These are phyloP conservation scores for Phoebastria nigripes DNA, from an alignment of 2,797 vertebrate species.

Conservation along the genomic window DNA sequence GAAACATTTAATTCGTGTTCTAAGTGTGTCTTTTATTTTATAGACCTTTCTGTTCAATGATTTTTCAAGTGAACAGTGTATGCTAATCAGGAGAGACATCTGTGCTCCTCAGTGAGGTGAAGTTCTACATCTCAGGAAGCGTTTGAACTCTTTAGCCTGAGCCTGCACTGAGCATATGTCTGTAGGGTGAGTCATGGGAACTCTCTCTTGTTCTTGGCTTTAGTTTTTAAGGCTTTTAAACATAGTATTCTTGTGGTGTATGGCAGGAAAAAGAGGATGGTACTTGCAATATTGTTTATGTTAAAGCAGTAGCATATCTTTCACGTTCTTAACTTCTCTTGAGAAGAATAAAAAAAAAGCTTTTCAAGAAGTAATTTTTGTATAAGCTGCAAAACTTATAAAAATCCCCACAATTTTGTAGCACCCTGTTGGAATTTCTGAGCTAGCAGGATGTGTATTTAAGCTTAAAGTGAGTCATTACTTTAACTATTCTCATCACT, in stretches of 20 bases:
- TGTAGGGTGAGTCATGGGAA: neutral
- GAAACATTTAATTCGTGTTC: neutral
- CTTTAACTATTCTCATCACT: neutral
- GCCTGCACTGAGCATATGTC: neutral
- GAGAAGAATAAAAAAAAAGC: neutral
- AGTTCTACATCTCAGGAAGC: neutral
- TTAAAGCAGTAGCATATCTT: neutral
- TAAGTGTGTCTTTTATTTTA: neutral
- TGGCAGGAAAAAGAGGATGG: neutral
- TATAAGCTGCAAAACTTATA: neutral
- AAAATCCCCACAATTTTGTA: accelerated
- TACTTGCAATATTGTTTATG: neutral
- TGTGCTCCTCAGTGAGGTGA: neutral
- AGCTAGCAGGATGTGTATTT: neutral
- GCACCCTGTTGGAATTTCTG: neutral
- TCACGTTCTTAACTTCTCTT: accelerated
- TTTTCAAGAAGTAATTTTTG: neutral
- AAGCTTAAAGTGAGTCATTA: neutral
- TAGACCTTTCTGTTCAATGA: neutral
- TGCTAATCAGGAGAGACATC: neutral
- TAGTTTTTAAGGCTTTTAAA: neutral
- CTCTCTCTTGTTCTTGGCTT: neutral
- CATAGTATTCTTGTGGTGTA: neutral
- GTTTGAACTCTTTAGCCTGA: neutral
- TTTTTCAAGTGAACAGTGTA: neutral